These are phyloP conservation scores for Talpa occidentalis DNA, from an alignment of 2,113 vertebrate genomes.

Conservation along the genomic window DNA sequence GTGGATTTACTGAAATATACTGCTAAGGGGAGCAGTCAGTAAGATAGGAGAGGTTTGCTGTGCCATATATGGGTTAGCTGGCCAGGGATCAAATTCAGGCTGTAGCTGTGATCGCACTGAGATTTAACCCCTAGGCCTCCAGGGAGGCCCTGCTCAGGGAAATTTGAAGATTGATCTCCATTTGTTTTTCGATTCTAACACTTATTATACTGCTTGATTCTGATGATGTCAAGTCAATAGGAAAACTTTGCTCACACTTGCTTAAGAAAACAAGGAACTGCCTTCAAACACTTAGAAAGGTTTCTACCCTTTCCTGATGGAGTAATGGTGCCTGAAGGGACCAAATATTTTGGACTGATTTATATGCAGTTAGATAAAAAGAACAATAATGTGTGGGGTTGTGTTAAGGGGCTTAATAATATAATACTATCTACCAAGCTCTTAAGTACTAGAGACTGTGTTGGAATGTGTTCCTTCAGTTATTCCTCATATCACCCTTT, in stretches of 20 bases:
- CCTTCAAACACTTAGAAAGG: not conserved
- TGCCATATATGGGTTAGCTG: too few relatives aligned
- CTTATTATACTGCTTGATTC: not conserved
- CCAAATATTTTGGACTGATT: not conserved
- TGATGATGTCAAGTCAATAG: not conserved
- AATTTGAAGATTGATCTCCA: not conserved
- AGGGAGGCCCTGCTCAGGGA: not conserved
- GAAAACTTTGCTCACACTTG: not conserved
- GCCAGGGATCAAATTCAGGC: too few relatives aligned
- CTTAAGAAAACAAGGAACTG: not conserved
- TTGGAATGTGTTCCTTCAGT: not conserved
- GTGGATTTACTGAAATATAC: too few relatives aligned
- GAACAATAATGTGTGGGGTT: not conserved
- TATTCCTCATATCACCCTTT: not conserved
- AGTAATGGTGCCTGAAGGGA: not conserved
- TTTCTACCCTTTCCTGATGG: not conserved
- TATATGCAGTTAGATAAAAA: not conserved
- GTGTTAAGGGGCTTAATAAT: not conserved
- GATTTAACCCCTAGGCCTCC: too few relatives aligned
- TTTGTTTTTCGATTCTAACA: not conserved
- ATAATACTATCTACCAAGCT: not conserved
- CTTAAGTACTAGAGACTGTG: not conserved
- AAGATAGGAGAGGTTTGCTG: too few relatives aligned
- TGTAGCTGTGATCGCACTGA: too few relatives aligned
- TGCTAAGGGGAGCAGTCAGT: too few relatives aligned